A percentile compares a stretch with the other conserved stretches of the same genome.
phyloP scores from a whole-genome alignment of 2,888 invertebrate species.

The Ceratothoa steindachneri region DNA sequence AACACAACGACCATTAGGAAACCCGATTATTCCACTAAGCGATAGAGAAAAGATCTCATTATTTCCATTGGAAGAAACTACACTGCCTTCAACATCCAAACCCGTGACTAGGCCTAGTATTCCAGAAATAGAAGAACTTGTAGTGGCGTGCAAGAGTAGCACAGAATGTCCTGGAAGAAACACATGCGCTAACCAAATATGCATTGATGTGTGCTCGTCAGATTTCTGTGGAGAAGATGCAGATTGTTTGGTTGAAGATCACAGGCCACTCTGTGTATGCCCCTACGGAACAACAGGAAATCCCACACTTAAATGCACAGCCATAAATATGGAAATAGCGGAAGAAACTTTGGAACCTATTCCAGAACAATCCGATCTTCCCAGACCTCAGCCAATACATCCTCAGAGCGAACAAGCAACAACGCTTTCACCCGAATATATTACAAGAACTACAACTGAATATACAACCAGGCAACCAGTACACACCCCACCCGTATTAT shows the following conservation, averaged over 20 bases:
- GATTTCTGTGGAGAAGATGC: constrained; percentile 72
- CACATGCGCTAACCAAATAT: constrained; percentile 32
- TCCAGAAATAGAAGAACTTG: constrained; percentile 16
- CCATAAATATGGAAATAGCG: background rate
- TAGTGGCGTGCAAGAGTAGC: constrained; percentile 36
- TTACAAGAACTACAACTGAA: constrained; percentile 12
- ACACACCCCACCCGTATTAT: constrained; percentile 21
- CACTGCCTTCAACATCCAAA: constrained; percentile 20
- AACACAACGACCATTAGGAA: background rate
- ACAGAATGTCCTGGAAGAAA: constrained; percentile 38
- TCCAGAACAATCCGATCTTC: constrained; percentile 63
- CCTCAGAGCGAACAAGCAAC: constrained; percentile 39
- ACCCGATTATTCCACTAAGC: background rate
- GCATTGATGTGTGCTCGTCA: constrained; percentile 63
- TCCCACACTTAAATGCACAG: constrained; percentile 55
- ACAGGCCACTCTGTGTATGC: constrained; percentile 82
- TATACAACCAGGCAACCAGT: constrained; percentile 3
- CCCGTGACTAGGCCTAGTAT: constrained; percentile 21
- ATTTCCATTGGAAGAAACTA: background rate
- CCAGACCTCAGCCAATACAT: constrained; percentile 57
- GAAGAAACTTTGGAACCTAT: background rate
- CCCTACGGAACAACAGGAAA: constrained; percentile 78
- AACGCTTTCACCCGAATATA: constrained; percentile 1
- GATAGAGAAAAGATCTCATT: background rate
- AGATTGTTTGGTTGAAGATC: constrained; percentile 73